Percentiles rank a stretch among this genome's conserved stretches.
Evolutionary conservation across 2,797 vertebrate genomes (phyloP).

Genomic region (Poecile montanus): DNA sequence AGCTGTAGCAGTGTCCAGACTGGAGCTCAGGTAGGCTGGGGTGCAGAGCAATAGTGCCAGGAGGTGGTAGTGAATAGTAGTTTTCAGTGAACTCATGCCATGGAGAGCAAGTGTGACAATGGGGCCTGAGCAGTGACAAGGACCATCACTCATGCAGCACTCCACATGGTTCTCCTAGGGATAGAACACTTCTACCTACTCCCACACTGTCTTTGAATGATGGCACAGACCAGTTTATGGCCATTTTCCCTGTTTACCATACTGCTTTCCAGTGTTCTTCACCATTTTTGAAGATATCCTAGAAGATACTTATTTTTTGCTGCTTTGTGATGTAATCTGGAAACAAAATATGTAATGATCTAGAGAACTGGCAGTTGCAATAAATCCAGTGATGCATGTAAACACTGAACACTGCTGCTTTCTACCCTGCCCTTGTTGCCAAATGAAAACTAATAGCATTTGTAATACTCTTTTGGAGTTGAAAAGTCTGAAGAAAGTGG

Average conservation of each 20-base stretch:
- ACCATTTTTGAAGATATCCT: not conserved
- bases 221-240: too few relatives aligned
- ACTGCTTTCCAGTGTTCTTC: not conserved
- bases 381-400: not conserved
- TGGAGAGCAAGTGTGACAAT: fast-evolving
- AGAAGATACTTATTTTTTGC: not conserved
- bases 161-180: fast-evolving
- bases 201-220: fast-evolving
- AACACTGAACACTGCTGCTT: not conserved
- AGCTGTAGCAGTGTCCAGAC: not conserved
- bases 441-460: not conserved
- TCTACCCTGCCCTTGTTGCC: not conserved
- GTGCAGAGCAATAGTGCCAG: fast-evolving
- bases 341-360: not conserved
- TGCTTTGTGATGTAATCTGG: not conserved
- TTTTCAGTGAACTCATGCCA: too few relatives aligned
- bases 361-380: not conserved
- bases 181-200: fast-evolving
- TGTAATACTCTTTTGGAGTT: not conserved
- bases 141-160: fast-evolving
- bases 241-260: not conserved
- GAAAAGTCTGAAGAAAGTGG: not conserved
- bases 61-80: too few relatives aligned
- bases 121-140: fast-evolving
- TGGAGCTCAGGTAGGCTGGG: not conserved